Conservation (phyloP, 2,888 invertebrate species). For the Tiliacea citrago region DNA sequence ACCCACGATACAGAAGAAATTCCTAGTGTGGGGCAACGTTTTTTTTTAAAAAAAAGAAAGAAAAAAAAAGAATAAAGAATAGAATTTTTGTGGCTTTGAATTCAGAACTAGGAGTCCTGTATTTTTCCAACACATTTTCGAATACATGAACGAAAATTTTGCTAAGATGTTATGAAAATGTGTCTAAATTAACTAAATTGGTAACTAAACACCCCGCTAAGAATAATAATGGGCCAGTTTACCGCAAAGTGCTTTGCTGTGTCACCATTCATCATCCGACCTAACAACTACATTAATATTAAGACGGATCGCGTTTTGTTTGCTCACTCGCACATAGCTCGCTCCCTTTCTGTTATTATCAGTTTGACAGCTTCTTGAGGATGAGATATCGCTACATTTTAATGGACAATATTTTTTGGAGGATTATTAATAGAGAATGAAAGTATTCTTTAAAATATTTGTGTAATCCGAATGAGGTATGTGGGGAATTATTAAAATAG, state of each 20-base stretch:
- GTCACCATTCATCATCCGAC: constrained; percentile 87
- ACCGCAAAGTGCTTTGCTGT: constrained; percentile 88
- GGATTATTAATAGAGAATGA: constrained; percentile 64
- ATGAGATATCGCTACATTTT: constrained; percentile 70
- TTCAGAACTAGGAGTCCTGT: neutral
- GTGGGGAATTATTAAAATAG: constrained; percentile 41
- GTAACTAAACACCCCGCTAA: constrained; percentile 80
- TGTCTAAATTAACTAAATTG: constrained; percentile 78
- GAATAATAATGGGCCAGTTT: constrained; percentile 85
- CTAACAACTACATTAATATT: constrained; percentile 84
- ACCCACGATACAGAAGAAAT: too few relatives aligned
- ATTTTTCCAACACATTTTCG: neutral
- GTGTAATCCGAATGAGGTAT: constrained; percentile 48
- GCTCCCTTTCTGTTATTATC: constrained; percentile 76
- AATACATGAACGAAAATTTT: constrained; percentile 27
- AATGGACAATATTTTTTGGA: constrained; percentile 68
- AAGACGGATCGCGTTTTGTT: constrained; percentile 82
- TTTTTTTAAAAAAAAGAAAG: too few relatives aligned
- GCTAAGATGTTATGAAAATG: constrained; percentile 56
- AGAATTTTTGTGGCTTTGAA: constrained; percentile 45
- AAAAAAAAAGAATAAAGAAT: too few relatives aligned
- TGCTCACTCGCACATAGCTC: constrained; percentile 70
- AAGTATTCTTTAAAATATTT: constrained; percentile 48
- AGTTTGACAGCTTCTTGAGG: constrained; percentile 77
- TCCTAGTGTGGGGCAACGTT: too few relatives aligned